These are phyloP conservation scores for Diadromus collaris DNA, from an alignment of 2,888 invertebrate genomes.

Conservation along the genomic window DNA sequence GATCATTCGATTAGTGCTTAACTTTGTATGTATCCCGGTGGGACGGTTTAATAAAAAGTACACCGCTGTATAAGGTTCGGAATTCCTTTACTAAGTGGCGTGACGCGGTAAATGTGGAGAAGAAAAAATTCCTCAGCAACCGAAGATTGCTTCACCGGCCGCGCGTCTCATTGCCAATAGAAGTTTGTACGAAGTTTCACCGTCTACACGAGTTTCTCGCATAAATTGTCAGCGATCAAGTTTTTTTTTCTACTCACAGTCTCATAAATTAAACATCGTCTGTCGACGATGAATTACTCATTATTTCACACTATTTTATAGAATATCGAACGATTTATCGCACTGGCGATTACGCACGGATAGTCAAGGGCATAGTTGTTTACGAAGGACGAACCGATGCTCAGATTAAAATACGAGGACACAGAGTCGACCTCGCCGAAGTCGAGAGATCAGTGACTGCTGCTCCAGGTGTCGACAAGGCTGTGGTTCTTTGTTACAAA, in stretches of 20 bases:
- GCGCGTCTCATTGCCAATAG: neutral
- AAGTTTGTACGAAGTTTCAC: neutral
- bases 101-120: neutral
- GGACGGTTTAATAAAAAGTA: neutral
- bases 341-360: conserved; percentile 91
- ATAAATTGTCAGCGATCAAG: neutral
- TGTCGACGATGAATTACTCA: neutral
- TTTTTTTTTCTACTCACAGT: neutral
- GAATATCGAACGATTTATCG: conserved; percentile 88
- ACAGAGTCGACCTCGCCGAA: conserved; percentile 92
- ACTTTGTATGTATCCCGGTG: neutral
- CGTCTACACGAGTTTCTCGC: neutral
- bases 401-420: conserved; percentile 93
- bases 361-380: conserved; percentile 85
- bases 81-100: neutral
- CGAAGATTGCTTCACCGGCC: neutral
- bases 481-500: conserved; percentile 90
- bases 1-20: neutral
- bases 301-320: conserved; percentile 70
- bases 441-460: conserved; percentile 88
- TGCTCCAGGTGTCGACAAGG: conserved; percentile 87
- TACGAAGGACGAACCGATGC: conserved; percentile 93
- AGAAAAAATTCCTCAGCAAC: neutral
- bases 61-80: neutral
- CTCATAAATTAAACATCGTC: conserved; percentile 16